A percentile compares a stretch with the other conserved stretches of the same genome.
These are phyloP conservation scores for Embiotoca jacksoni DNA, from an alignment of 2,113 vertebrate genomes.

Conservation along the genomic window DNA sequence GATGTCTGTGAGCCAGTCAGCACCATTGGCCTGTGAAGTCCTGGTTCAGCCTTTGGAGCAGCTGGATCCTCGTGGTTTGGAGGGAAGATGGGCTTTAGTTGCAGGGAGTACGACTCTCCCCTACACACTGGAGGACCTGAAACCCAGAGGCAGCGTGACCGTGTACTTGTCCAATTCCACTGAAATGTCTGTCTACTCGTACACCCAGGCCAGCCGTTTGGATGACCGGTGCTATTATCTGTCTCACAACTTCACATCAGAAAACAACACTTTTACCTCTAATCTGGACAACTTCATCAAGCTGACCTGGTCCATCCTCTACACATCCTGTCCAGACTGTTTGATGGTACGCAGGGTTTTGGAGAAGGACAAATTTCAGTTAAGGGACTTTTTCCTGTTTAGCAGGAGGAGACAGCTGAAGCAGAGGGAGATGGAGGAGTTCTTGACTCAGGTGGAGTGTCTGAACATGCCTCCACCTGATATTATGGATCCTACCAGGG, in stretches of 20 bases:
- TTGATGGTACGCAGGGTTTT: too few species aligned
- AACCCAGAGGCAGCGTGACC: slow-evolving; percentile 1
- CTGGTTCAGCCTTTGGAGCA: slow-evolving; percentile 24
- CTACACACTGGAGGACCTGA: not conserved
- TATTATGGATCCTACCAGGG: too few species aligned
- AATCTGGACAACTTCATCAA: too few species aligned
- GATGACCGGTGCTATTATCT: not conserved
- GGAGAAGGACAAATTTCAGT: too few species aligned
- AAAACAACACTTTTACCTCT: too few species aligned
- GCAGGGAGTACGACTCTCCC: not conserved
- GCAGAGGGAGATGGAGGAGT: too few species aligned
- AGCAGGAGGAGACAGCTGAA: too few species aligned
- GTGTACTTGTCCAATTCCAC: slow-evolving; percentile 1
- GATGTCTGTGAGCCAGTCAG: slow-evolving; percentile 19
- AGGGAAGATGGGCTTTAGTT: slow-evolving; percentile 34
- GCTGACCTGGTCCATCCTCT: too few species aligned
- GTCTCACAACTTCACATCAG: not conserved
- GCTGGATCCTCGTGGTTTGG: slow-evolving; percentile 6
- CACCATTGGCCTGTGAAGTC: slow-evolving; percentile 39
- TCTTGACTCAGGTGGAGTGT: too few species aligned
- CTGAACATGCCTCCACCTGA: too few species aligned
- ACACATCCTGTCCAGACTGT: too few species aligned
- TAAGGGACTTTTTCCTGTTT: too few species aligned
- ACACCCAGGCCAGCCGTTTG: not conserved
- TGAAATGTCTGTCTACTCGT: not conserved